Conservation (phyloP, 2,888 invertebrate species). For the Acanthopleura granulata region DNA sequence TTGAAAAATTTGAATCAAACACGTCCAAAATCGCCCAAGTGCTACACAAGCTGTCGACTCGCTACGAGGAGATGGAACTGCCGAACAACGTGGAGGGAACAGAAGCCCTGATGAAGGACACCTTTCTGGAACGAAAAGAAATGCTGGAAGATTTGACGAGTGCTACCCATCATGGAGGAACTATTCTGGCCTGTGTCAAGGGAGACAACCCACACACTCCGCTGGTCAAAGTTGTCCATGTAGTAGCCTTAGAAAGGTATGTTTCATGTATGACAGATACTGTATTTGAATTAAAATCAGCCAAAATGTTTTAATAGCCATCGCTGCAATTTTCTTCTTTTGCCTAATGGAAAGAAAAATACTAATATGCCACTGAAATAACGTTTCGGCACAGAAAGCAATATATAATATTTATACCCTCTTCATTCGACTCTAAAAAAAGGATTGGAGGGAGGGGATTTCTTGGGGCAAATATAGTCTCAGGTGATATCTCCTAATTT, state of each 20-base stretch:
- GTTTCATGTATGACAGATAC: conserved; percentile 21
- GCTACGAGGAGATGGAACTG: conserved; percentile 90
- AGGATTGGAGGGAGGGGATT: too few species aligned
- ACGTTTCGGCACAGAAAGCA: too few species aligned
- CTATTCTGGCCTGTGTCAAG: conserved; percentile 78
- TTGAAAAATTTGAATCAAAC: conserved; percentile 93
- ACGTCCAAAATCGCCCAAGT: conserved; percentile 91
- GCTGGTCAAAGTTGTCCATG: conserved; percentile 75
- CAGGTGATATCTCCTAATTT: too few species aligned
- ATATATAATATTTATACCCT: too few species aligned
- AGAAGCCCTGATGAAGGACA: conserved; percentile 86
- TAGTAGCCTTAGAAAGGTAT: conserved; percentile 92
- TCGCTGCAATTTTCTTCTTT: too few species aligned
- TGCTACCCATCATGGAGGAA: conserved; percentile 90
- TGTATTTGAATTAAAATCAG: too few species aligned
- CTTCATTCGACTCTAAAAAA: too few species aligned
- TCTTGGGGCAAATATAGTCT: too few species aligned
- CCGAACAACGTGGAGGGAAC: conserved; percentile 95
- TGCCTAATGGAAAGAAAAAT: too few species aligned
- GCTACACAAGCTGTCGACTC: conserved; percentile 88
- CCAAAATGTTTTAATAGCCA: too few species aligned
- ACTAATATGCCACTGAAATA: too few species aligned
- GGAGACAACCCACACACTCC: conserved; percentile 52
- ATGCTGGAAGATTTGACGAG: conserved; percentile 84
- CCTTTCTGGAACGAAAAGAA: conserved; percentile 53